Evolutionary conservation across 2,797 vertebrate genomes (phyloP).

Genomic region (Myotis vivesi): DNA sequence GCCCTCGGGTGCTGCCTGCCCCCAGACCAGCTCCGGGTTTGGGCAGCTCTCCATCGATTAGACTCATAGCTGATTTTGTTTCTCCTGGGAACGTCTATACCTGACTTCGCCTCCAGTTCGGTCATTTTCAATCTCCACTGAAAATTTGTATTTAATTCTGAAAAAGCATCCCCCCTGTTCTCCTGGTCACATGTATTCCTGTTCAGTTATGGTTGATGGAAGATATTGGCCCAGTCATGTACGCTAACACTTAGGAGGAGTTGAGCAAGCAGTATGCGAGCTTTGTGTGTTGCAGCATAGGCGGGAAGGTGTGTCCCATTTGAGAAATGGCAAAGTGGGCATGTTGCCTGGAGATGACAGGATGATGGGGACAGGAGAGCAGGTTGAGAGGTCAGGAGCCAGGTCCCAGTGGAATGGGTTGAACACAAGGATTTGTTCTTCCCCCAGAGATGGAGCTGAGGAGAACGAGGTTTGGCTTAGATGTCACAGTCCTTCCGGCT

Average conservation of each 20-base stretch:
- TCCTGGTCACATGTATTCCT: background rate
- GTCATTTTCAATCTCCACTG: background rate
- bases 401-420: accelerated
- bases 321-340: background rate
- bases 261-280: accelerated
- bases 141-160: constrained; percentile 1
- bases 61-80: background rate
- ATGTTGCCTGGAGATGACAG: no score
- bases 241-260: background rate
- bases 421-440: background rate
- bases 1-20: background rate
- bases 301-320: accelerated
- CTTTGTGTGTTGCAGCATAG: no score
- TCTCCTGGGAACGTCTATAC: background rate
- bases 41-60: background rate
- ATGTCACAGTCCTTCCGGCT: accelerated
- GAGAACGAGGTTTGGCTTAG: accelerated
- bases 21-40: no score
- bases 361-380: accelerated
- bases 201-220: background rate
- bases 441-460: background rate
- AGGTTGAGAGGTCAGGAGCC: no score
- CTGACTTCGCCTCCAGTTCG: background rate
- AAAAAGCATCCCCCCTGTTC: background rate
- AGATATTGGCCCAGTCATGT: no score